phyloP scores from a whole-genome alignment of 1,140 invertebrate genomes.

The Drosophila mayri region DNA sequence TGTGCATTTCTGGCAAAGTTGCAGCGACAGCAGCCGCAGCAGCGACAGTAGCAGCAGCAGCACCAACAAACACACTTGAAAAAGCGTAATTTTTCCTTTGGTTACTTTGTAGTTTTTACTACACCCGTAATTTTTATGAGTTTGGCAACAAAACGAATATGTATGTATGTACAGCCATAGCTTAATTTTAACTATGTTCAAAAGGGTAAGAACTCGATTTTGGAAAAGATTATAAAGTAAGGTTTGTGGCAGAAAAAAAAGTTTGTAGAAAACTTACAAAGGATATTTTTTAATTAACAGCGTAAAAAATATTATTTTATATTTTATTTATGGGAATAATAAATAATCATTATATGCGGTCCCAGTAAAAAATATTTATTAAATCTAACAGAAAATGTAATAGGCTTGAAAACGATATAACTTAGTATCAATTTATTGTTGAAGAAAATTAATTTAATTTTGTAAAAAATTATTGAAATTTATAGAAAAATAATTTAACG shows the following conservation, averaged over 20 bases:
- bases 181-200: constrained; percentile 15
- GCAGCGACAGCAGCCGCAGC: constrained; percentile 36
- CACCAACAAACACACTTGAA: constrained; percentile 20
- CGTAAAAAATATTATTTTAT: too few relatives aligned
- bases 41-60: constrained; percentile 6
- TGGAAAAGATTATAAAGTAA: background rate
- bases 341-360: too few relatives aligned
- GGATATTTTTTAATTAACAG: too few relatives aligned
- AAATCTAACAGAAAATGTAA: too few relatives aligned
- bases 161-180: background rate
- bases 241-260: background rate
- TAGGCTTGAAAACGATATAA: too few relatives aligned
- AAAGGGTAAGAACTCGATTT: background rate
- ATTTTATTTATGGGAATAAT: too few relatives aligned
- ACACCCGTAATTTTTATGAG: constrained; percentile 29
- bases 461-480: too few relatives aligned
- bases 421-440: too few relatives aligned
- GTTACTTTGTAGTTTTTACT: constrained; percentile 43
- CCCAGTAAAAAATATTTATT: too few relatives aligned
- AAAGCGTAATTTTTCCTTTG: constrained; percentile 22
- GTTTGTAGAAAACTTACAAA: too few relatives aligned
- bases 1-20: constrained; percentile 76
- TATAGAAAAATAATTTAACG: too few relatives aligned
- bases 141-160: constrained; percentile 16
- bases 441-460: too few relatives aligned